These are phyloP conservation scores for Eubasilissa regina DNA, from an alignment of 1,140 invertebrate species.

Conservation along the genomic window DNA sequence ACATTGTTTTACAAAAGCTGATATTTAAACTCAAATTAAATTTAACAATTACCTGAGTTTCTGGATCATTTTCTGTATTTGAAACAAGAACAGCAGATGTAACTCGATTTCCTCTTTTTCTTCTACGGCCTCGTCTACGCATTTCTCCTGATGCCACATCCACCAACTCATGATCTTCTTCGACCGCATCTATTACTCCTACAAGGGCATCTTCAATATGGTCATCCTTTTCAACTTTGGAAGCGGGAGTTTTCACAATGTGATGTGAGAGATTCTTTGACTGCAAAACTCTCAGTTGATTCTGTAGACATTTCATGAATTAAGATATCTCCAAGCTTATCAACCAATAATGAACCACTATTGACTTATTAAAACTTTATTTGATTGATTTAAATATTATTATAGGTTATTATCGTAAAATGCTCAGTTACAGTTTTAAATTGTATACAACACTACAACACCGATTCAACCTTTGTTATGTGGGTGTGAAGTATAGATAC, in stretches of 20 bases:
- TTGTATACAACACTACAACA: no score
- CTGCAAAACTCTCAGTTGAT: slow-evolving; percentile 68
- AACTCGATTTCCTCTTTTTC: slow-evolving; percentile 67
- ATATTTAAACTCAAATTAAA: no score
- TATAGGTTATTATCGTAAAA: no score
- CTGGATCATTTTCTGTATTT: slow-evolving; percentile 72
- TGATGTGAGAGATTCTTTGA: slow-evolving; percentile 48
- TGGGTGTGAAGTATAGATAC: no score
- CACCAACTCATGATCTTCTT: slow-evolving; percentile 58
- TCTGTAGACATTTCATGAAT: slow-evolving; percentile 60
- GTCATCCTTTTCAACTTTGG: slow-evolving; percentile 1
- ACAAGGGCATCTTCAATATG: slow-evolving; percentile 51
- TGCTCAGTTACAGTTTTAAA: no score
- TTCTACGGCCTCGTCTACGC: slow-evolving; percentile 68
- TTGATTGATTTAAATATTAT: no score
- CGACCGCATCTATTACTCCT: slow-evolving; percentile 62
- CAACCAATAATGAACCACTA: no score
- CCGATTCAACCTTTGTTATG: no score
- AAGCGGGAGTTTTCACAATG: slow-evolving; percentile 8
- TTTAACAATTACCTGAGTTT: slow-evolving; percentile 71
- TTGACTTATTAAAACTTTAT: no score
- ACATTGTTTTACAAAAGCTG: no score
- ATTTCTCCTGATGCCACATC: slow-evolving; percentile 52
- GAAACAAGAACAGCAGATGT: slow-evolving; percentile 70
- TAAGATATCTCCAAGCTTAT: background rate